Evolutionary conservation across 53 echinoderm and acorn worm genomes (phyloP), one percentile per base, ranked within the genome.

Genomic region (Holothuria leucospilota): DNA sequence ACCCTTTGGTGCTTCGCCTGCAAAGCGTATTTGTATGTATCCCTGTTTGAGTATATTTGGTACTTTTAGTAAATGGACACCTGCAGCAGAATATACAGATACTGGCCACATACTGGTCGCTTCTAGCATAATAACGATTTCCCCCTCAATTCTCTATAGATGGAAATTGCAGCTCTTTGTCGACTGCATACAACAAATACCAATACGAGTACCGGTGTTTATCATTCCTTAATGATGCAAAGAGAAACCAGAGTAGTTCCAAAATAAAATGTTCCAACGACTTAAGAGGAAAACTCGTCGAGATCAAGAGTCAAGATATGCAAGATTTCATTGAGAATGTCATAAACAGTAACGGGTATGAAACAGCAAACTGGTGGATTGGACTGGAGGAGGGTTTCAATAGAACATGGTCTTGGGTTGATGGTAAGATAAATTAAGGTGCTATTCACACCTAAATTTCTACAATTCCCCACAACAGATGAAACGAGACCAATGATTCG

Each of bases 371-470:
- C 28, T 78, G 79, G 79, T 78, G 79, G 79, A 78, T 78, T 2
- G 79, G 79, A 24, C 60, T 78, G 3, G 79, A 78, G 21, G 78
- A 78, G 53, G 79, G 52, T 2, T 13, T 9, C 13, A 29, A 59
- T 13, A 34, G 58, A 59, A 59, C 52, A 51, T 78, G 79, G 79
- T 42, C 25, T 20, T 78, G 79, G 79, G 51, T 58, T 58, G 79
- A 78, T 24, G 79, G 79, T 78, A 59, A 27, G 21, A 25, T 68
- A 25, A 65, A n/a, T n/a, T n/a, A n/a, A 20, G 18, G 14, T 26
- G 56, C 18, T 56, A 56, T 56, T 13, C 13, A 13, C 13, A 49
- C 49, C 13, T 49, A 11, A 0, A 49, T 4, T 49, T 49, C 13
- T 49, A 4, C 8, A 49, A n/a, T n/a, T n/a, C n/a, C n/a, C n/a